Percentiles rank a stretch among this genome's conserved stretches.
Evolutionary conservation across 2,797 vertebrate species (phyloP).

Genomic region (Tinamus major): DNA sequence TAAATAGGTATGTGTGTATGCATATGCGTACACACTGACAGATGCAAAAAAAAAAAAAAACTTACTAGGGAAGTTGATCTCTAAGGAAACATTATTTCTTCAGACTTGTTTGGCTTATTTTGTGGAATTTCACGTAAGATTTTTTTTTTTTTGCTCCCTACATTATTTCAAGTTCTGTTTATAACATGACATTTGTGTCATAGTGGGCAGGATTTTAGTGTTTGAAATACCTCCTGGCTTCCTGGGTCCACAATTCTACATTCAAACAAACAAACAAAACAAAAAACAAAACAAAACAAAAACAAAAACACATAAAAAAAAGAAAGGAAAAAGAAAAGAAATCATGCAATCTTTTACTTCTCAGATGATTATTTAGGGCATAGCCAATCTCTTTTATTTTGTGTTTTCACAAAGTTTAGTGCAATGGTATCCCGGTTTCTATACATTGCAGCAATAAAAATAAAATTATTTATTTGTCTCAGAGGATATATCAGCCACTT

Average conservation of each 20-base stretch:
- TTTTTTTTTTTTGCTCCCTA: neutral
- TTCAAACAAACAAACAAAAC: no score
- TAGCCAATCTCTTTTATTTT: neutral
- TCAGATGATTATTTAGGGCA: neutral
- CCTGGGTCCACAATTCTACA: neutral
- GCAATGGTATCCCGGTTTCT: neutral
- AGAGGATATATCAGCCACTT: neutral
- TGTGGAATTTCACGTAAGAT: neutral
- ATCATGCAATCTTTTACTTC: neutral
- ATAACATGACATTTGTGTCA: neutral
- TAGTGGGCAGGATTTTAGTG: neutral
- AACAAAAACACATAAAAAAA: neutral
- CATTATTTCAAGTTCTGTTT: neutral
- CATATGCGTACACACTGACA: neutral
- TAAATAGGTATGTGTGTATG: fast-evolving
- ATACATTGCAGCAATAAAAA: neutral
- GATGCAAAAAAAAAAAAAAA: neutral
- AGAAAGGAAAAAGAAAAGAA: neutral
- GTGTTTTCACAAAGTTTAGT: neutral
- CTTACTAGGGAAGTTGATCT: neutral
- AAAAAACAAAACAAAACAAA: no score
- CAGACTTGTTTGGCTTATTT: neutral
- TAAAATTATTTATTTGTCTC: neutral
- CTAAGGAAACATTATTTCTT: neutral
- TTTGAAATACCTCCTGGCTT: neutral